Evolutionary conservation across 2,797 vertebrate species (phyloP), one percentile per base, ranked within the genome.

Genomic region (Sebastes diploproa): DNA sequence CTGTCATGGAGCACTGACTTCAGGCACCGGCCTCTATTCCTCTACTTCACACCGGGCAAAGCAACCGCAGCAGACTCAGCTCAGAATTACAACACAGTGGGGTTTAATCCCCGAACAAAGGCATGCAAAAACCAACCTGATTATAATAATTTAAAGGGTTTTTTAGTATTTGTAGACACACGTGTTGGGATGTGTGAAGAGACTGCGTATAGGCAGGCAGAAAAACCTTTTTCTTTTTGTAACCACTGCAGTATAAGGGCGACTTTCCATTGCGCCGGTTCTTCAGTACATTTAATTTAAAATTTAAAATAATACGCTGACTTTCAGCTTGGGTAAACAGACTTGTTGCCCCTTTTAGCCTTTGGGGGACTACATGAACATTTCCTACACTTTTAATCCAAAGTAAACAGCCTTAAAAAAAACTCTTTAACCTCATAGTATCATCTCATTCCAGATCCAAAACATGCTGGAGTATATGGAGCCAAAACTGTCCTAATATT

Each of bases 1-100:
- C 70, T 72, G 60, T 81, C 84, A 80, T 66, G 27, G 62, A 88
- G 78, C 55, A 66, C 54, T 64, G 72, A 86, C 75, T 86, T 78
- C 54, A 82, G 74, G 74, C 87, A 13, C 61, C 86, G 82, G 64
- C 83, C 84, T 80, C 80, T 64, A 70, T 83, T 78, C 34, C 64
- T 77, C 52, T 29, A 1, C 62, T 73, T 52, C 59, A 67, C 58
- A 72, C 22, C 46, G 72, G 60, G 42, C 54, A 69, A 29, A 83
- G 64, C 61, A 76, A 50, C 68, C 30, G 25, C 50, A 80, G 42
- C 74, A 79, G 52, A 73, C 69, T 74, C 70, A 7, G 38, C 54
- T 58, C 60, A 38, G 52, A 70, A 73, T 66, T 75, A 67, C 76
- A 81, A 59, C 83, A 79, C 72, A 84, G 74, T 38, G 30, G 78